These are phyloP conservation scores for Cotesia glomerata DNA, from an alignment of 1,140 invertebrate genomes.

Conservation along the genomic window DNA sequence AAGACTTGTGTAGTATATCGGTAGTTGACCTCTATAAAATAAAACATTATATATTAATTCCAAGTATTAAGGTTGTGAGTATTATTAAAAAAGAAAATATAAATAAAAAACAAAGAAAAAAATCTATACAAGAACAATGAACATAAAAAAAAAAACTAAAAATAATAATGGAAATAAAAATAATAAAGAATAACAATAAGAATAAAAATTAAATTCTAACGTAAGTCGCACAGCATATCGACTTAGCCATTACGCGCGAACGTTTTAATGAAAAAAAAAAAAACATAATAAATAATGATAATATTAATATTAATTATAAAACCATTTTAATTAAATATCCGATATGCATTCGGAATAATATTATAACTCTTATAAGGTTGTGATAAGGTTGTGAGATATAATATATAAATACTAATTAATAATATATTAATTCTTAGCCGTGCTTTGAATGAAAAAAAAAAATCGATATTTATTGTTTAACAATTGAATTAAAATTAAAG, in stretches of 20 bases:
- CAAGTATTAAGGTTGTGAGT: slow-evolving; percentile 60
- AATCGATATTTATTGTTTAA: not conserved
- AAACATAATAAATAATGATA: slow-evolving; percentile 17
- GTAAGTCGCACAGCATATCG: not conserved
- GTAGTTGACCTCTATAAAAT: slow-evolving; percentile 26
- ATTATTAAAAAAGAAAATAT: slow-evolving; percentile 34
- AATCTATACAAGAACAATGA: slow-evolving; percentile 5
- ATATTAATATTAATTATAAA: not conserved
- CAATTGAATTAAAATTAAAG: not conserved
- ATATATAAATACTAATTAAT: too few species aligned
- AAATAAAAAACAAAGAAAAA: slow-evolving; percentile 8
- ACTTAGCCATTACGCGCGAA: not conserved
- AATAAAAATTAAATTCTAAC: slow-evolving; percentile 9
- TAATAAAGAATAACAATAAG: not conserved
- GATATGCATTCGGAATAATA: slow-evolving; percentile 1
- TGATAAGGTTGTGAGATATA: slow-evolving; percentile 63
- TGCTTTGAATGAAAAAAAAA: slow-evolving; percentile 49
- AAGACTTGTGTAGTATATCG: not conserved
- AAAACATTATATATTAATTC: slow-evolving; percentile 43
- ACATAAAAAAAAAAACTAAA: not conserved
- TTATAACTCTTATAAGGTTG: slow-evolving; percentile 61
- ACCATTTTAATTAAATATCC: not conserved
- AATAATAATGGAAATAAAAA: not conserved
- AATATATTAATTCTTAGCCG: slow-evolving; percentile 49
- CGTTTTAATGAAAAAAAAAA: slow-evolving; percentile 16